These are phyloP conservation scores for Marasmarcha lunaedactyla DNA, from an alignment of 2,888 invertebrate genomes.

Conservation along the genomic window DNA sequence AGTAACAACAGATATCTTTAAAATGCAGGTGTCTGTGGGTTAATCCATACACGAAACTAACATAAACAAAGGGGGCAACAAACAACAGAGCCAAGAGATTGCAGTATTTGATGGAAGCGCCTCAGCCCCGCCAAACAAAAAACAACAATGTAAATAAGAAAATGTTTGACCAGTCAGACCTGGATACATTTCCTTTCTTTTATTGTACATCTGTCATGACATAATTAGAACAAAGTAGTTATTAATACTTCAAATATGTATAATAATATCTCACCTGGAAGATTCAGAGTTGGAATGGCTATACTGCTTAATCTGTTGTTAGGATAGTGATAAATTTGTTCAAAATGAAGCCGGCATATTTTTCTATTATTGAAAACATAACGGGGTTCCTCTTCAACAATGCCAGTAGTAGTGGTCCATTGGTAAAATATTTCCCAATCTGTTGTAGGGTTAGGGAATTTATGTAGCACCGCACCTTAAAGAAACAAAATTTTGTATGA, in stretches of 20 bases:
- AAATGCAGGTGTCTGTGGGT: too few species aligned
- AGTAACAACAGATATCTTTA: too few species aligned
- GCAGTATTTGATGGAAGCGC: not conserved
- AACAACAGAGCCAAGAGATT: too few species aligned
- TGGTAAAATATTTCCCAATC: not conserved
- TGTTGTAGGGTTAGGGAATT: slow-evolving; percentile 1
- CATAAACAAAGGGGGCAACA: too few species aligned
- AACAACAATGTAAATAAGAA: too few species aligned
- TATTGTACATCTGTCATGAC: too few species aligned
- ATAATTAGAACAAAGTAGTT: too few species aligned
- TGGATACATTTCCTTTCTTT: too few species aligned
- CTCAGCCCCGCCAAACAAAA: not conserved
- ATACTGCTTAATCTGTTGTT: slow-evolving; percentile 1
- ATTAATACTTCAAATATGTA: too few species aligned
- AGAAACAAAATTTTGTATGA: not conserved
- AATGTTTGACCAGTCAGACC: too few species aligned
- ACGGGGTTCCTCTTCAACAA: slow-evolving; percentile 2
- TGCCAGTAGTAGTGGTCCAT: slow-evolving; percentile 3
- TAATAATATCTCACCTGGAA: too few species aligned
- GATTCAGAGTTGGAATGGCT: not conserved
- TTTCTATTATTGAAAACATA: slow-evolving; percentile 1
- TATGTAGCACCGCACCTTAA: slow-evolving; percentile 2
- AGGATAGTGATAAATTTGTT: slow-evolving; percentile 1
- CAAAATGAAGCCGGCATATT: slow-evolving; percentile 2
- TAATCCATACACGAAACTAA: too few species aligned